Evolutionary conservation across 2,888 invertebrate species (phyloP), one percentile per base, ranked within the genome.

Genomic region (Neoaliturus tenellus): DNA sequence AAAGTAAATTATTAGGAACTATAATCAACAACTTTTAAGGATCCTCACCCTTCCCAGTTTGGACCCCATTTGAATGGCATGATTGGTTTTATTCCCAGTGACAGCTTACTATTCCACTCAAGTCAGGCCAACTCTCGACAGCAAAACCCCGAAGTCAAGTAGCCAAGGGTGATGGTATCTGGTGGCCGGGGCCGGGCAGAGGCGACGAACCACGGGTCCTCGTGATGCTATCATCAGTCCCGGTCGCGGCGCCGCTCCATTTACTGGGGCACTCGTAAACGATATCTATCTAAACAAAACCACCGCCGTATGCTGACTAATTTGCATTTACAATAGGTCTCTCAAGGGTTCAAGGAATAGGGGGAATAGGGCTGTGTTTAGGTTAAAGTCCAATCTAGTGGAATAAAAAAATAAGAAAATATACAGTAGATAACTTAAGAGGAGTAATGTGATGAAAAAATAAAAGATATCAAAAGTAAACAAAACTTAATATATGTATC

Each of bases 91-190:
- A n/a, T n/a, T 35, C 10, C 10, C 10, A 35, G 6, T 14, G 17
- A 44, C 44, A 55, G 14, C 25, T 23, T 17, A 28, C 62, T 62
- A 31, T 14, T 28, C 62, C 62, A 62, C 62, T 28, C 62, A 12
- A 28, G 20, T 35, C 10, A 35, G 35, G 3, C 14, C 5, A 48
- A 48, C 23, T 6, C 23, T n/a, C n/a, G n/a, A n/a, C n/a, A n/a
- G n/a, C n/a, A n/a, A 6, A 17, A 17, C 14, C 10, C 28, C 14
- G 20, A 25, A 23, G 58, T 20, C 58, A 23, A 58, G 58, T 20
- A 14, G 58, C 58, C 62, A 62, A 20, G 71, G 71, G 71, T 8
- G 71, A 71, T 71, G 71, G 17, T 71, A 71, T 71, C 71, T 35
- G 39, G 1, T 17, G 6, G 10, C n/a, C 10, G n/a, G n/a, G n/a